Conservation (phyloP, 2,113 vertebrate species). For the Pygathrix nemaeus region DNA sequence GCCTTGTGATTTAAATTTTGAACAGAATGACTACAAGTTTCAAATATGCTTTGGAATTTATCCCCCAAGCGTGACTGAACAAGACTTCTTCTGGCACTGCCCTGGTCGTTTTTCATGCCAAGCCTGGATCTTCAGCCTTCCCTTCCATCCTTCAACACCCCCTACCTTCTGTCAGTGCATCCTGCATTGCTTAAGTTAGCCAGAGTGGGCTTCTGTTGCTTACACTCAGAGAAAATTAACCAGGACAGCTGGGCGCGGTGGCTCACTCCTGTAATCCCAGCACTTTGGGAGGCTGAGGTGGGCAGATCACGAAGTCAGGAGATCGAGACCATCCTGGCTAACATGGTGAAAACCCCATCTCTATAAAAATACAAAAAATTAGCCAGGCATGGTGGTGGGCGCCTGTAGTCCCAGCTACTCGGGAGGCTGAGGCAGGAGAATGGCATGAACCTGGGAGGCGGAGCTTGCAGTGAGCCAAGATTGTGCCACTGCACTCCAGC, state of each 20-base stretch:
- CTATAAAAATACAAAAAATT: too few species aligned
- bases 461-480: too few species aligned
- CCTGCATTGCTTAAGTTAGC: neutral
- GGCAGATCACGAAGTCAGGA: too few species aligned
- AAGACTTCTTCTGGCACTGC: neutral
- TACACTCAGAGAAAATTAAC: neutral
- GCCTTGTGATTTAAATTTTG: neutral
- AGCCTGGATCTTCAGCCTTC: neutral
- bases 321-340: too few species aligned
- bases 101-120: neutral
- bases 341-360: too few species aligned
- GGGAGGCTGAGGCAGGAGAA: too few species aligned
- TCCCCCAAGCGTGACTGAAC: neutral
- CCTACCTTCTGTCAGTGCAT: neutral
- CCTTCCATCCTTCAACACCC: neutral
- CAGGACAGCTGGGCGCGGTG: accelerated
- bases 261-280: too few species aligned
- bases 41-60: neutral
- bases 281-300: too few species aligned
- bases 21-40: neutral
- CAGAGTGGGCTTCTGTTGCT: neutral
- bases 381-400: accelerated
- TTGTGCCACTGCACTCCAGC: too few species aligned
- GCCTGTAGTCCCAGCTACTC: too few species aligned
- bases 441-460: too few species aligned